Conservation (phyloP, 2,888 invertebrate species). For the Eledona agricola region DNA sequence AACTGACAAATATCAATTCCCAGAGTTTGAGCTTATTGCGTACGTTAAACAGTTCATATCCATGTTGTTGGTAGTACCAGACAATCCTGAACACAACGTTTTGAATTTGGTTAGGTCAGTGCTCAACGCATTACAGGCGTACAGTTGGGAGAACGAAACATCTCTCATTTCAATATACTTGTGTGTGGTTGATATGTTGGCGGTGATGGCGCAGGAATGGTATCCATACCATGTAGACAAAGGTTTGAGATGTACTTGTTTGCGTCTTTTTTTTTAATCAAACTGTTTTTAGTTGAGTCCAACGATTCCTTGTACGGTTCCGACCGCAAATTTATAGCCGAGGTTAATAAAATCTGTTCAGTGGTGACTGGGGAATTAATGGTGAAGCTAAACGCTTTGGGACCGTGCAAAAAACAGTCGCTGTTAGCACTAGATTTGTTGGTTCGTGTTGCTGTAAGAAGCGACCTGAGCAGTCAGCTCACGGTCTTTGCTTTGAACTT, state of each 20-base stretch:
- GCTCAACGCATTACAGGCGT: constrained; percentile 80
- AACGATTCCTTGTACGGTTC: constrained; percentile 93
- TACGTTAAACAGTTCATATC: constrained; percentile 83
- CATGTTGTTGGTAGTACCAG: constrained; percentile 84
- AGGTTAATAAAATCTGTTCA: constrained; percentile 79
- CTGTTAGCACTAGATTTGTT: constrained; percentile 79
- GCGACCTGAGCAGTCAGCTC: constrained; percentile 69
- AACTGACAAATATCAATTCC: constrained; percentile 76
- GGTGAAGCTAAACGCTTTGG: constrained; percentile 71
- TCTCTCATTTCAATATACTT: constrained; percentile 76
- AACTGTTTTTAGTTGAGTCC: constrained; percentile 77
- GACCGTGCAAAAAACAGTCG: constrained; percentile 72
- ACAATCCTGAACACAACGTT: constrained; percentile 88
- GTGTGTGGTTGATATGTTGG: constrained; percentile 79
- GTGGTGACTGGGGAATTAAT: constrained; percentile 82
- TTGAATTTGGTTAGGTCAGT: constrained; percentile 82
- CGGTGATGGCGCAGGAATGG: constrained; percentile 80
- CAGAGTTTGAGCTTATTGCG: constrained; percentile 75
- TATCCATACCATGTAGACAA: constrained; percentile 88
- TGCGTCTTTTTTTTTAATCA: constrained; percentile 1
- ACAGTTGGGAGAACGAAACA: constrained; percentile 75
- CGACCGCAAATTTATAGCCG: constrained; percentile 84
- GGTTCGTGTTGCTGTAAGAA: constrained; percentile 71
- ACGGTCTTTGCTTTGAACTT: constrained; percentile 80
- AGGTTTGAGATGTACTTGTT: constrained; percentile 63